Percentiles rank a stretch among this genome's conserved stretches.
Conservation (phyloP, 1,140 invertebrate species). For the Macrocentrus cingulum region DNA sequence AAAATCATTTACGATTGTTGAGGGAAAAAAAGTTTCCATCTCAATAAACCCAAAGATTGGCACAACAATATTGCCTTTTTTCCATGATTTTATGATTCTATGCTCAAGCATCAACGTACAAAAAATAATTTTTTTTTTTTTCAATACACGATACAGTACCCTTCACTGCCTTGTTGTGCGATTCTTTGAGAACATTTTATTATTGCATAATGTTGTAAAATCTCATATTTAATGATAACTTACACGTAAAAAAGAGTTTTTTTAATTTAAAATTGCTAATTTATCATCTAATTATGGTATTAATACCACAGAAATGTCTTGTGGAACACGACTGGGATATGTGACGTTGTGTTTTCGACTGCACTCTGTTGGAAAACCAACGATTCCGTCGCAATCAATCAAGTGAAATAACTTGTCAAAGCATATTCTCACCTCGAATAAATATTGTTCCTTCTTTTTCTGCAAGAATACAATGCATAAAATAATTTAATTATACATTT, state of each 20-base stretch:
- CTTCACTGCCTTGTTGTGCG: too few relatives aligned
- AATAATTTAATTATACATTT: conserved; percentile 1
- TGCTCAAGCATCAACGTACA: too few relatives aligned
- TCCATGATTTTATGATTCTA: too few relatives aligned
- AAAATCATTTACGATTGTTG: too few relatives aligned
- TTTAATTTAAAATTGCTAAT: neutral
- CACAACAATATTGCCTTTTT: too few relatives aligned
- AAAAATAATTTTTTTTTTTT: neutral
- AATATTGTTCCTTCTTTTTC: conserved; percentile 60
- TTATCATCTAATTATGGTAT: conserved; percentile 18
- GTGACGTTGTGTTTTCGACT: conserved; percentile 57
- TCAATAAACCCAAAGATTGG: neutral
- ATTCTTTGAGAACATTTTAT: too few relatives aligned
- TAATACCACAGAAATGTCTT: conserved; percentile 12
- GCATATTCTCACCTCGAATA: conserved; percentile 70
- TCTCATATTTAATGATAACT: too few relatives aligned
- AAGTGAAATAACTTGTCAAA: conserved; percentile 65
- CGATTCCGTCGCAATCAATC: conserved; percentile 62
- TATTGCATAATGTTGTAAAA: too few relatives aligned
- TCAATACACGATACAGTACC: too few relatives aligned
- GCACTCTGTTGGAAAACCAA: conserved; percentile 62
- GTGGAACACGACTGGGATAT: conserved; percentile 59
- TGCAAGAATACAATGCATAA: conserved; percentile 41
- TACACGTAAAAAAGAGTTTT: too few relatives aligned
- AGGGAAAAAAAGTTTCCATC: neutral